A percentile compares a stretch with the other conserved stretches of the same genome.
Conservation (phyloP, 2,113 vertebrate species). For the Oncorhynchus masou region DNA sequence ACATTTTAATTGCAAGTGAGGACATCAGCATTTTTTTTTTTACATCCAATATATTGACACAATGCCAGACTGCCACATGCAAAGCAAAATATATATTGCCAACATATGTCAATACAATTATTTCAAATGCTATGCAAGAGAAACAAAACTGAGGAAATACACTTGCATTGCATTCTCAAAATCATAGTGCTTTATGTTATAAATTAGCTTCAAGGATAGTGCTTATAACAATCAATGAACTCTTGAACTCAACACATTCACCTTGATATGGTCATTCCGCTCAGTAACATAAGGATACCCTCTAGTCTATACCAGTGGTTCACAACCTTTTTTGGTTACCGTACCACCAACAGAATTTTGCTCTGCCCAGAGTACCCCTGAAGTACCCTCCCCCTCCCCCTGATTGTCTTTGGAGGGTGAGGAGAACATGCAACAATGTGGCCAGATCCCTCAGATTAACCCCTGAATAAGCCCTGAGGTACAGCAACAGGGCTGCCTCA, state of each 20-base stretch:
- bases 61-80: conserved; percentile 62
- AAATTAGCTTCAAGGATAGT: conserved; percentile 24
- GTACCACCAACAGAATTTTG: too few species aligned
- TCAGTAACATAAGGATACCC: background rate
- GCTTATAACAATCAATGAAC: conserved; percentile 36
- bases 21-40: conserved; percentile 45
- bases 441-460: conserved; percentile 22
- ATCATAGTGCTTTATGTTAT: conserved; percentile 14
- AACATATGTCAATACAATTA: conserved; percentile 34
- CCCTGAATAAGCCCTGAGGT: conserved; percentile 23
- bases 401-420: conserved; percentile 35
- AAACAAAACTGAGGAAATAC: conserved; percentile 56
- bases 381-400: background rate
- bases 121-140: conserved; percentile 35
- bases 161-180: conserved; percentile 51
- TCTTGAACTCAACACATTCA: conserved; percentile 35
- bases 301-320: background rate
- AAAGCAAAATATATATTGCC: conserved; percentile 57
- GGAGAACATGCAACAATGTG: conserved; percentile 25
- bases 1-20: conserved; percentile 70
- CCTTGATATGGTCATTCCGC: conserved; percentile 26
- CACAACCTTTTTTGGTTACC: background rate
- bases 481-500: conserved; percentile 8
- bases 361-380: too few species aligned
- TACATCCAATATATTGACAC: conserved; percentile 57